Conservation (phyloP, 2,888 invertebrate species). For the Patella pellucida region DNA sequence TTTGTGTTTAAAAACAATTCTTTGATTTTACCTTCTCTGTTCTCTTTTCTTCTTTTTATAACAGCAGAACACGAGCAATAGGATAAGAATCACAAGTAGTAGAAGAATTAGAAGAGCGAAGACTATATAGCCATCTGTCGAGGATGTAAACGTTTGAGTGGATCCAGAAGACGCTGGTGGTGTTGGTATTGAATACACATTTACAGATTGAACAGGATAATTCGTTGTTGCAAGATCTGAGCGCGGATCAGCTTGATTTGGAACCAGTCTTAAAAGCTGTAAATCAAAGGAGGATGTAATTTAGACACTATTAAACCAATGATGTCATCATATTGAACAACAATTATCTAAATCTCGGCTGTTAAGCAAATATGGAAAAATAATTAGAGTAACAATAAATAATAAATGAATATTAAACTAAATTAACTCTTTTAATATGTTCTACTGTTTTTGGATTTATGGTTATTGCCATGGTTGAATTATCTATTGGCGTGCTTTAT, state of each 20-base stretch:
- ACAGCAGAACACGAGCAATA: conserved; percentile 9
- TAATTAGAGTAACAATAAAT: too few species aligned
- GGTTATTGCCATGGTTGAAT: too few species aligned
- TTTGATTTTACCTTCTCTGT: neutral
- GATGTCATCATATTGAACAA: too few species aligned
- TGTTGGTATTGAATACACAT: neutral
- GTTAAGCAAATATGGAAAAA: too few species aligned
- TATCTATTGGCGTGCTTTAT: too few species aligned
- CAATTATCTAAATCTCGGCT: too few species aligned
- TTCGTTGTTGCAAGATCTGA: neutral
- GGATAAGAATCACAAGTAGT: conserved; percentile 11
- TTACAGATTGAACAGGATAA: neutral
- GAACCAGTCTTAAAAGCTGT: neutral
- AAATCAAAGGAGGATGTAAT: too few species aligned
- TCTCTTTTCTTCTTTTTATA: conserved; percentile 11
- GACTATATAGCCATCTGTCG: neutral
- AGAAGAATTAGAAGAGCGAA: conserved; percentile 9
- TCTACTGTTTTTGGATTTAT: too few species aligned
- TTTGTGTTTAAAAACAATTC: neutral
- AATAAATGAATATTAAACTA: too few species aligned
- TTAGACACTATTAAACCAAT: too few species aligned
- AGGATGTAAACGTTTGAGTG: neutral
- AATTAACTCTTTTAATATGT: too few species aligned
- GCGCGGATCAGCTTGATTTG: neutral
- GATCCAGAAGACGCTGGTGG: neutral